These are phyloP conservation scores for Ellobium chinense DNA, from an alignment of 2,888 invertebrate species.

Conservation along the genomic window DNA sequence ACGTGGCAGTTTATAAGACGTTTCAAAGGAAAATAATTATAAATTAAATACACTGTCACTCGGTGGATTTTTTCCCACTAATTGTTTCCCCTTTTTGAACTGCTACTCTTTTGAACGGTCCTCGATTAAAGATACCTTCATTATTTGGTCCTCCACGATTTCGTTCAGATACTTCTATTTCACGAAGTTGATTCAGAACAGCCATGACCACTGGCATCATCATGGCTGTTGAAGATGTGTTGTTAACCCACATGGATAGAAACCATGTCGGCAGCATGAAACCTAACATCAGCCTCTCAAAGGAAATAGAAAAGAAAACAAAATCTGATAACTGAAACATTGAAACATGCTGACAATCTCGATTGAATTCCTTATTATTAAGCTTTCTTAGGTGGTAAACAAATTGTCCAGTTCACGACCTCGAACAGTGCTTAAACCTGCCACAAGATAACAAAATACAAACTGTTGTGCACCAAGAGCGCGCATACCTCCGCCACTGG, in stretches of 20 bases:
- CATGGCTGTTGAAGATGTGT: constrained; percentile 86
- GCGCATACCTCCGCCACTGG: too few species aligned
- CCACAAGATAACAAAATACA: too few species aligned
- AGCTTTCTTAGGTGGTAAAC: too few species aligned
- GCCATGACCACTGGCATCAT: constrained; percentile 75
- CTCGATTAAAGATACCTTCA: not conserved
- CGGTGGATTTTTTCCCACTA: not conserved
- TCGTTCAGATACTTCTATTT: constrained; percentile 9
- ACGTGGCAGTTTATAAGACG: too few species aligned
- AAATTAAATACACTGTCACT: too few species aligned
- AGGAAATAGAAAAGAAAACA: not conserved
- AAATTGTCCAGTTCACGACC: too few species aligned
- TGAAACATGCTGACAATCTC: too few species aligned
- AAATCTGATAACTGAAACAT: not conserved
- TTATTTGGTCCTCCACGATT: not conserved
- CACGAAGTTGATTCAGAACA: constrained; percentile 59
- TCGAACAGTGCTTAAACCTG: too few species aligned
- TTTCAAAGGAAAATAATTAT: too few species aligned
- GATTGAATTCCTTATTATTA: too few species aligned
- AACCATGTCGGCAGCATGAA: constrained; percentile 89
- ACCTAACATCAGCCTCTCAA: constrained; percentile 63
- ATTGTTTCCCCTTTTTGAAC: not conserved
- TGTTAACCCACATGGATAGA: constrained; percentile 97
- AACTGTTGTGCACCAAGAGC: too few species aligned
- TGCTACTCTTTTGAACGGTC: not conserved